Evolutionary conservation across 2,888 invertebrate species (phyloP).

Genomic region (Eupeodes luniger): DNA sequence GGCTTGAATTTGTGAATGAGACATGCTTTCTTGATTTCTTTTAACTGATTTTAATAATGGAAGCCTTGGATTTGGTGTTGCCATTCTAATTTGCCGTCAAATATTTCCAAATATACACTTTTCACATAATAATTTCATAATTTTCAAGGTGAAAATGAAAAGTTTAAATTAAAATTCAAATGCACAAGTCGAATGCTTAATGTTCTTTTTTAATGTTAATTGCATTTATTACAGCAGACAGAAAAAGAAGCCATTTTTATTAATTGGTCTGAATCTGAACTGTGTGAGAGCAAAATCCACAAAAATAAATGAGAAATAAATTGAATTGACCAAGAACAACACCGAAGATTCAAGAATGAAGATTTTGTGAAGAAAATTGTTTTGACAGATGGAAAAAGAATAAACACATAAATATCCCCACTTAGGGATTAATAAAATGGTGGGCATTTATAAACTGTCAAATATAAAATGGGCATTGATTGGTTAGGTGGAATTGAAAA

Average conservation of each 20-base stretch:
- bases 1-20: slow-evolving; percentile 92
- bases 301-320: not conserved
- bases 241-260: slow-evolving; percentile 62
- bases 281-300: not conserved
- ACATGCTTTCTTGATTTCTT: slow-evolving; percentile 91
- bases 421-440: not conserved
- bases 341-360: slow-evolving; percentile 1
- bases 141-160: slow-evolving; percentile 57
- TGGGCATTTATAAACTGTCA: slow-evolving; percentile 24
- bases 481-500: slow-evolving; percentile 8
- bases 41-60: slow-evolving; percentile 85
- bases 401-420: slow-evolving; percentile 46
- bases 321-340: too few relatives aligned
- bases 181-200: not conserved
- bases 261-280: not conserved
- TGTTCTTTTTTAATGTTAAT: slow-evolving; percentile 45
- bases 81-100: slow-evolving; percentile 77
- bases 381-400: slow-evolving; percentile 48
- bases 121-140: slow-evolving; percentile 62
- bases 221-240: slow-evolving; percentile 36
- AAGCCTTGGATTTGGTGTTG: slow-evolving; percentile 80
- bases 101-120: slow-evolving; percentile 51
- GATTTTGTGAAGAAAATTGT: slow-evolving; percentile 40
- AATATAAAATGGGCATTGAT: slow-evolving; percentile 33
- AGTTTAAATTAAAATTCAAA: slow-evolving; percentile 6